Evolutionary conservation across 2,888 invertebrate genomes (phyloP), one percentile per base, ranked within the genome.

Genomic region (Orthosia gothica): DNA sequence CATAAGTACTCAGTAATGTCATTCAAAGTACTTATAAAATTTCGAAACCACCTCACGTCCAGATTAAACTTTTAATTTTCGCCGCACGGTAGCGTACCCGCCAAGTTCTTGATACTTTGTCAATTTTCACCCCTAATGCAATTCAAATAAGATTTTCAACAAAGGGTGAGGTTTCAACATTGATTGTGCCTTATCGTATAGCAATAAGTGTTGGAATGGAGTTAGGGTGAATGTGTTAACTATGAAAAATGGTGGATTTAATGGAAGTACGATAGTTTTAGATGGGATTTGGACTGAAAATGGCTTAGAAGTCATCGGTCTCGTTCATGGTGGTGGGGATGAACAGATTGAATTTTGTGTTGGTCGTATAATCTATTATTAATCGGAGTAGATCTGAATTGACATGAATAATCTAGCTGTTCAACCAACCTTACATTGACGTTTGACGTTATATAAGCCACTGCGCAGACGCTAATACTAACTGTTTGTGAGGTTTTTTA

Each of bases 201-300:
- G 85, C 73, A 84, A 88, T 89, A 87, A 79, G 80, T 74, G 63
- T 83, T 80, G 71, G 76, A 75, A 76, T 76, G 74, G 78, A 76
- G 70, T 65, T 61, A 69, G 87, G 87, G 89, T 88, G 89, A 81
- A 87, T 88, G 87, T 83, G 82, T 84, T 89, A 88, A 89, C 85
- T 85, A 86, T 86, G 86, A 89, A 86, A 86, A 89, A 89, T 89
- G 84, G 82, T 82, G 61, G 67, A 11, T 78, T 79, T 82, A 85
- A 87, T 88, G 82, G 83, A 84, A 82, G 81, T 79, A 59, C 72
- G 81, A 85, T 83, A 85, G 81, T 84, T 81, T 85, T 70, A 75
- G 62, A 65, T 68, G 70, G 81, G 58, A 58, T 57, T 81, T 76
- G 59, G 70, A 78, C 65, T 69, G 77, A 65, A 77, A 79, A 79